Base-by-base conservation (phyloP, 1,140 invertebrate genomes). In the Stratiolaelaps scimitus region DNA sequence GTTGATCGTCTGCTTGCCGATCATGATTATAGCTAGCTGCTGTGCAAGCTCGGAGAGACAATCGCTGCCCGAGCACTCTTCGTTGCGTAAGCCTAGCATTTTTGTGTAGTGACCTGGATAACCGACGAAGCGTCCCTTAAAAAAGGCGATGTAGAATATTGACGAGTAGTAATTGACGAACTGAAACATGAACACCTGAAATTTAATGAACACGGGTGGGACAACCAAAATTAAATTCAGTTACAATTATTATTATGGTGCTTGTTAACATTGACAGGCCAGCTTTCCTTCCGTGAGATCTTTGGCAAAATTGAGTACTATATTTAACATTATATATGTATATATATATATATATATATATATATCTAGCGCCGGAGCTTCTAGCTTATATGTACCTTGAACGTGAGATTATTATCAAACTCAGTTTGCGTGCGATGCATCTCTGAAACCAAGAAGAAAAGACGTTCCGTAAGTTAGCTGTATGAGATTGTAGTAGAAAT, bases 91-190 rank as follows among this genome's bases (percentile, higher is more conserved):
- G 45, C 82, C 81, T 67, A 87, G 80, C 64, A 88, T 81, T 56
- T 79, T 80, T 69, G 82, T 83, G 71, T 88, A 88, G 69, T 87
- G 82, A 2, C 83, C 81, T 23, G 86, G 85, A 75, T 84, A 85
- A 6, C 86, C 85, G 34, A 84, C 81, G 76, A 87, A 87, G 72
- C 73, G 78, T 48, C 86, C 86, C 75, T 89, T 89, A 69, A 88
- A 81, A 72, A 89, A 90, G 1, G 86, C 87, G 64, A 90, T 86
- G 74, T 90, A 90, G 74, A 90, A 86, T 66, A 89, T 83, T 45
- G 85, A 87, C 1, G 86, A 85, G 73, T 89, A 90, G 73, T 85
- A 89, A 75, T 90, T 90, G 70, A 89, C 83, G 75, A 90, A 90
- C 75, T 89, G 86, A 73, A 90, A 88, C 68, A 88, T 79, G 75